Conservation (phyloP, 1,140 invertebrate genomes). For the Carposina sasakii region DNA sequence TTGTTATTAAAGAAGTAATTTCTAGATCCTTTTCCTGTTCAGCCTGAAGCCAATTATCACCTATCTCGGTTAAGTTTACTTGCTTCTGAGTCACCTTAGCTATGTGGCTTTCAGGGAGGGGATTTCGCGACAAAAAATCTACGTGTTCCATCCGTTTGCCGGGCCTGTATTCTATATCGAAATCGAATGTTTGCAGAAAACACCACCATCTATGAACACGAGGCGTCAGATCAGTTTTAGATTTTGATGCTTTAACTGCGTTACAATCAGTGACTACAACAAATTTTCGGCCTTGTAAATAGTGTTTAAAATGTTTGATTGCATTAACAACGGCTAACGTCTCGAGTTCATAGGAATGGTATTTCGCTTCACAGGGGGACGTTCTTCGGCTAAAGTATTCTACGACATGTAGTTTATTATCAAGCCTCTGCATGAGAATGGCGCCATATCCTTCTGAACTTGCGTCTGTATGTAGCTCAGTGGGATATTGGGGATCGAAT, state of each 20-base stretch:
- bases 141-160: constrained; percentile 25
- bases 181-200: not conserved
- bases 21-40: constrained; percentile 2
- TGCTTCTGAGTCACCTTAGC: constrained; percentile 5
- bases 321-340: constrained; percentile 24
- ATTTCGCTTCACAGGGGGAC: not conserved
- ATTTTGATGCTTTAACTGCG: not conserved
- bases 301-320: constrained; percentile 32
- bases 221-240: not conserved
- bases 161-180: not conserved
- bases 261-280: constrained; percentile 17
- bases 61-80: constrained; percentile 13
- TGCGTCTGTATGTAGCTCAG: constrained; percentile 22
- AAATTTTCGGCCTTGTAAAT: constrained; percentile 21
- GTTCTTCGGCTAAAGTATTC: not conserved
- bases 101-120: constrained; percentile 5
- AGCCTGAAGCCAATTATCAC: not conserved
- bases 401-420: constrained; percentile 19
- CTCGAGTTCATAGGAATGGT: not conserved
- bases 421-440: constrained; percentile 13
- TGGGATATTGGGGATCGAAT: constrained; percentile 34
- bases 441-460: constrained; percentile 2
- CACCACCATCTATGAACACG: constrained; percentile 1
- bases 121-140: constrained; percentile 4
- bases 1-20: constrained; percentile 1